Conservation (phyloP, 1,140 invertebrate species). For the Hyposmocoma kahamanoa region DNA sequence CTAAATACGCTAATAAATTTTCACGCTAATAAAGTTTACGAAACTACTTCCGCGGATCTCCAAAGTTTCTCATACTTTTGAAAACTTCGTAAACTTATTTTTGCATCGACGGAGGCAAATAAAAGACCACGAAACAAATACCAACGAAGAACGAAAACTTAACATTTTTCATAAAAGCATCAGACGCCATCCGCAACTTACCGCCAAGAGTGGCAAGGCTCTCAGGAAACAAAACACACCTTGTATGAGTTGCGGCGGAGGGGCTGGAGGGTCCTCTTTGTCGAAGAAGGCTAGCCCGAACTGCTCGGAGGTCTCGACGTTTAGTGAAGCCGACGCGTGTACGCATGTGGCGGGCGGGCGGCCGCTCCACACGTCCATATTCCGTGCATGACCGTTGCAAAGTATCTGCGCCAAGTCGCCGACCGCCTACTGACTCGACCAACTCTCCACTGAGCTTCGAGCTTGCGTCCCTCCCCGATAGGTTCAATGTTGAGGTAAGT, state of each 20-base stretch:
- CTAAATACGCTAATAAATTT: too few species aligned
- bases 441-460: conserved; percentile 36
- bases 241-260: conserved; percentile 34
- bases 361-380: conserved; percentile 55
- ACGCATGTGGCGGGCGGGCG: conserved; percentile 39
- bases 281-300: conserved; percentile 43
- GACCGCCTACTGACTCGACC: conserved; percentile 21
- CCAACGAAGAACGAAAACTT: too few species aligned
- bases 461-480: conserved; percentile 12
- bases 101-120: too few species aligned
- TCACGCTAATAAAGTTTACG: too few species aligned
- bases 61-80: too few species aligned
- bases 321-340: conserved; percentile 34
- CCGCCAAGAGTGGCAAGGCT: too few species aligned
- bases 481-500: too few species aligned
- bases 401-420: conserved; percentile 4
- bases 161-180: too few species aligned
- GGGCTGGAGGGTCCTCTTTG: conserved; percentile 16
- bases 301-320: conserved; percentile 27
- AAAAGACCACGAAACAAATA: too few species aligned
- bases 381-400: conserved; percentile 29
- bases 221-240: conserved; percentile 37
- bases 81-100: too few species aligned
- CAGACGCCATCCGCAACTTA: too few species aligned
- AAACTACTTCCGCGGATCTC: too few species aligned